A percentile compares a stretch with the other conserved stretches of the same genome.
Conservation (phyloP, 2,113 vertebrate species). For the Hippolais icterina region DNA sequence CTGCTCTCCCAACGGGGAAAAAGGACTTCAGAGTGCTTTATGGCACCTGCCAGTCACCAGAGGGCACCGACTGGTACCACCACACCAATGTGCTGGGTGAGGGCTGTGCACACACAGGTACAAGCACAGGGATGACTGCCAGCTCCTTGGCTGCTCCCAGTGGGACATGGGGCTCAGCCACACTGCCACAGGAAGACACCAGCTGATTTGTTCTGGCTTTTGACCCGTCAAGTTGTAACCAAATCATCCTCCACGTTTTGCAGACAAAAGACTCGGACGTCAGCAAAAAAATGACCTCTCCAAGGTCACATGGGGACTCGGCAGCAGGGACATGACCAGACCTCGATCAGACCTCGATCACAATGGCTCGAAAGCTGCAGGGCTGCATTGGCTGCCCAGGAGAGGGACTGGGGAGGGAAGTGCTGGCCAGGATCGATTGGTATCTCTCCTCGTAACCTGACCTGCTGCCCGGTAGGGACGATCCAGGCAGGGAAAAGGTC, state of each 20-base stretch:
- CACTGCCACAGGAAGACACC: neutral
- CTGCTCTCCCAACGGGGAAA: neutral
- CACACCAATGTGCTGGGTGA: fast-evolving
- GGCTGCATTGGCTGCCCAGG: neutral
- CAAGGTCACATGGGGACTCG: neutral
- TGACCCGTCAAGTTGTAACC: neutral
- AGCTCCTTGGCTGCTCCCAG: fast-evolving
- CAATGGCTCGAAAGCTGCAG: neutral
- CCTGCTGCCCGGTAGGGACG: fast-evolving
- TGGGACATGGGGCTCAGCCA: fast-evolving
- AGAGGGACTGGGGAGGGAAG: neutral
- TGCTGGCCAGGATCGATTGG: fast-evolving
- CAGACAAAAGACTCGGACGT: neutral
- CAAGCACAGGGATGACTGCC: fast-evolving
- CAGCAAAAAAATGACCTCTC: conserved; percentile 15
- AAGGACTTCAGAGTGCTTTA: neutral
- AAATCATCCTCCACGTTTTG: neutral
- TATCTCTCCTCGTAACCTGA: neutral
- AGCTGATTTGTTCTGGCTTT: neutral
- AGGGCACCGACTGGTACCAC: fast-evolving
- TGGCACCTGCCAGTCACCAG: neutral
- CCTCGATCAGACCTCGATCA: neutral
- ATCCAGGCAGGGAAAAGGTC: neutral
- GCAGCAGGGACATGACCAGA: neutral
- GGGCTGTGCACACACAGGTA: neutral